phyloP scores from a whole-genome alignment of 2,797 vertebrate species.

The Cuniculus paca region DNA sequence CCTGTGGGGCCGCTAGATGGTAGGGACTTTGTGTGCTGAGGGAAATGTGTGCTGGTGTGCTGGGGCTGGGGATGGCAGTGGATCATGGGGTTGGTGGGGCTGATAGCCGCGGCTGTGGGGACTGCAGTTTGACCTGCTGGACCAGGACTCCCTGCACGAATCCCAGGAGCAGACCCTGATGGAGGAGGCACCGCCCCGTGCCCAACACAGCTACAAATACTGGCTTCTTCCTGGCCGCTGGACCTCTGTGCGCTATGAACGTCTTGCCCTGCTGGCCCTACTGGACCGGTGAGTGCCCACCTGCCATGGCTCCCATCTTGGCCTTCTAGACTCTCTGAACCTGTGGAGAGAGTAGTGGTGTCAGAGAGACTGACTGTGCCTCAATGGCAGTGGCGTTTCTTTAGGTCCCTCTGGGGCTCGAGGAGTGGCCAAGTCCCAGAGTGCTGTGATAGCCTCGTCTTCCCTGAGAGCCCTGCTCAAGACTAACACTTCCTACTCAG shows the following conservation, averaged over 20 bases:
- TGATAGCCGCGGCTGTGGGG: conserved; percentile 79
- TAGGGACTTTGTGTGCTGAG: not conserved
- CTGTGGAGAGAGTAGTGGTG: not conserved
- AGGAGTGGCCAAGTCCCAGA: accelerated
- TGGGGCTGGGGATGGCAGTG: not conserved
- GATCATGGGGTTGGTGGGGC: conserved; percentile 45
- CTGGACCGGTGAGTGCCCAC: conserved; percentile 92
- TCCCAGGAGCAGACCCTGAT: conserved; percentile 97
- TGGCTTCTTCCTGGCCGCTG: conserved; percentile 95
- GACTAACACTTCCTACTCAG: accelerated
- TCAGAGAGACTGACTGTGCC: not conserved
- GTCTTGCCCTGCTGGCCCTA: conserved; percentile 94
- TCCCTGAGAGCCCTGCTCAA: not conserved
- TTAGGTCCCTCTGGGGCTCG: not conserved
- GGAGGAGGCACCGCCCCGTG: conserved; percentile 94
- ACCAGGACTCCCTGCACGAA: conserved; percentile 95
- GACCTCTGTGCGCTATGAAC: conserved; percentile 95
- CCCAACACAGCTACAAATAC: conserved; percentile 96
- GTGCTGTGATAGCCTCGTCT: not conserved
- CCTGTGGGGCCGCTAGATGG: accelerated
- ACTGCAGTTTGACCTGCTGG: conserved; percentile 93
- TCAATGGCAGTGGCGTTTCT: not conserved
- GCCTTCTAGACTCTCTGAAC: not conserved
- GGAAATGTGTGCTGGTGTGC: not conserved
- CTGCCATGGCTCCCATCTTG: not conserved